Base-by-base conservation (phyloP, 2,888 invertebrate genomes). In the Cerceris rybyensis region DNA sequence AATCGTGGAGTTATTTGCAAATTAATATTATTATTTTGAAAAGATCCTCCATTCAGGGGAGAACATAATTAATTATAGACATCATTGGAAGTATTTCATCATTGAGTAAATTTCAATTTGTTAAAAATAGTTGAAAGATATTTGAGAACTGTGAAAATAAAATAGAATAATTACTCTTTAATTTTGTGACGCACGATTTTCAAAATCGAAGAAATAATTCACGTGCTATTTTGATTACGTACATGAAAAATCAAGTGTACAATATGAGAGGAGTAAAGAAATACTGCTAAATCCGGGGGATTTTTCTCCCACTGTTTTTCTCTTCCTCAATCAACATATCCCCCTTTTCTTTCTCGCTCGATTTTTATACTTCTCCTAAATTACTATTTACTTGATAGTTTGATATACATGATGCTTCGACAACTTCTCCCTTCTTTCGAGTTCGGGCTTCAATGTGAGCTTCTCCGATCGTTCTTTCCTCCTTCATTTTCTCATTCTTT, bases 341-440 rank as follows among this genome's bases (percentile, higher is more conserved):
- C 13, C 13, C 17, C 17, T 64, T 41, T 11, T 7, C 7, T 17
- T 39, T 14, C n/a, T 43, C 52, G 6, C 54, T 52, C 17, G 6
- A 13, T 17, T 59, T 28, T 54, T 60, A 60, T 14, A 64, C 42
- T 68, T 50, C n/a, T 55, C 17, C 60, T 77, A 72, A 66, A 61
- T 77, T 57, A 52, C 65, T 69, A 65, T 61, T 14, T 52, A 65
- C 42, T 66, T 52, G 60, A 60, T 65, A 61, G 59, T 75, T 65
- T 60, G 61, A 66, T 78, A 54, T 69, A 70, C 7, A 54, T 49
- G 59, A 72, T 50, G 58, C 71, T 46, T 77, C 75, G 78, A 70
- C 75, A 70, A 64, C 76, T 61, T 70, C 71, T 67, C 42, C 39
- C 57, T 52, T n/a, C 1, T 28, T n/a, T 46, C 46, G 49, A 8